These are phyloP conservation scores for Araneus ventricosus DNA, from an alignment of 1,140 invertebrate species.

Conservation along the genomic window DNA sequence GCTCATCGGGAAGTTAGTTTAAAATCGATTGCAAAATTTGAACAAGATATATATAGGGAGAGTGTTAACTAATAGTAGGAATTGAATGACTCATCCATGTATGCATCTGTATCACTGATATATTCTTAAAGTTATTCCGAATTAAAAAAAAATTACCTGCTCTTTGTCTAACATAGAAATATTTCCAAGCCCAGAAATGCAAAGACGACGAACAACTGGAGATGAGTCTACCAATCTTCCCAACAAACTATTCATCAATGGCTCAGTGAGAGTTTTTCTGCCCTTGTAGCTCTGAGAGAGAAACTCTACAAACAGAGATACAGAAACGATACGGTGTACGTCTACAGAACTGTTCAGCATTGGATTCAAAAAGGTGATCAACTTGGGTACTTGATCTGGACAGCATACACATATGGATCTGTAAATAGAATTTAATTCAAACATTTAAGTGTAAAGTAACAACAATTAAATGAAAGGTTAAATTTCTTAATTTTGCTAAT, in stretches of 20 bases:
- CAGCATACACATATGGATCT: constrained; percentile 67
- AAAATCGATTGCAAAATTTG: too few relatives aligned
- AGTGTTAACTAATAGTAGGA: too few relatives aligned
- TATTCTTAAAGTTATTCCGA: not conserved
- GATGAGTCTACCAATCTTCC: constrained; percentile 83
- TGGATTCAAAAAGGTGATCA: constrained; percentile 80
- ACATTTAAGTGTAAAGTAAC: not conserved
- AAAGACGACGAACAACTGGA: constrained; percentile 83
- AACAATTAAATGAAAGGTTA: not conserved
- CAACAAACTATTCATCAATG: constrained; percentile 83
- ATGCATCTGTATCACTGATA: not conserved
- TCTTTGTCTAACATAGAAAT: constrained; percentile 80
- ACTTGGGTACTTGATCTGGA: constrained; percentile 83
- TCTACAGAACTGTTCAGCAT: constrained; percentile 61
- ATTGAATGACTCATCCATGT: not conserved
- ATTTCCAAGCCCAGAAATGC: constrained; percentile 84
- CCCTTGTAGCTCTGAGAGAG: constrained; percentile 80
- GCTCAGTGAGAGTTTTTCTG: constrained; percentile 82
- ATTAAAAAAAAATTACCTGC: constrained; percentile 78
- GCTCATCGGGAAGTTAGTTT: too few relatives aligned
- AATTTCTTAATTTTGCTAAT: not conserved
- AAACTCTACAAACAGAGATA: constrained; percentile 78
- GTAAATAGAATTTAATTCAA: not conserved
- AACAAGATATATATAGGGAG: too few relatives aligned
- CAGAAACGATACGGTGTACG: constrained; percentile 58